Conservation (phyloP, 2,797 vertebrate genomes). For the Natrix natrix region DNA sequence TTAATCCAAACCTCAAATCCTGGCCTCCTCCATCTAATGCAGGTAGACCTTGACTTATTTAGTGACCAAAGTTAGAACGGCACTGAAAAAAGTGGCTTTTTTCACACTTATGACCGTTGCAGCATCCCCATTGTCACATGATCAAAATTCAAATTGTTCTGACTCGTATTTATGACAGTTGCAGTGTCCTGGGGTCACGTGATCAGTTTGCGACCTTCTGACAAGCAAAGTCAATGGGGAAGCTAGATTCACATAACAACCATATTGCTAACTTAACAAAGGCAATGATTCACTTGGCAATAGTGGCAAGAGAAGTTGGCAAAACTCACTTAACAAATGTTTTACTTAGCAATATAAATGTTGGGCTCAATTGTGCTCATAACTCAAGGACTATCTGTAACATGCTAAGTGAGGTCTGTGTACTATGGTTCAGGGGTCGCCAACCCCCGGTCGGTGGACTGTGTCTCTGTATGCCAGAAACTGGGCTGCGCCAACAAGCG, state of each 20-base stretch:
- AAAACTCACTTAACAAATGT: not conserved
- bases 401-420: not conserved
- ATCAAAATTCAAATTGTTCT: not conserved
- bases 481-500: not conserved
- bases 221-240: not conserved
- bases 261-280: not conserved
- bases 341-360: not conserved
- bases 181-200: not conserved
- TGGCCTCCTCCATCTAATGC: not conserved
- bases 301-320: not conserved
- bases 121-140: not conserved
- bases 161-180: not conserved
- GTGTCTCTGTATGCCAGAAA: not conserved
- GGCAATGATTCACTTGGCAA: not conserved
- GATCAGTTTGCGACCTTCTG: not conserved
- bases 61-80: not conserved
- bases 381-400: not conserved
- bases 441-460: not conserved
- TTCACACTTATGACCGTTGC: not conserved
- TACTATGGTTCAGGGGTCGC: not conserved
- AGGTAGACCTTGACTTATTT: not conserved
- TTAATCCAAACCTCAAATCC: not conserved
- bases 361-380: not conserved
- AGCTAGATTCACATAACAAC: not conserved
- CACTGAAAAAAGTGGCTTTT: not conserved